A percentile compares a stretch with the other conserved stretches of the same genome.
These are phyloP conservation scores for Caenorhabditis uteleia DNA, from an alignment of 2,888 invertebrate species.

Conservation along the genomic window DNA sequence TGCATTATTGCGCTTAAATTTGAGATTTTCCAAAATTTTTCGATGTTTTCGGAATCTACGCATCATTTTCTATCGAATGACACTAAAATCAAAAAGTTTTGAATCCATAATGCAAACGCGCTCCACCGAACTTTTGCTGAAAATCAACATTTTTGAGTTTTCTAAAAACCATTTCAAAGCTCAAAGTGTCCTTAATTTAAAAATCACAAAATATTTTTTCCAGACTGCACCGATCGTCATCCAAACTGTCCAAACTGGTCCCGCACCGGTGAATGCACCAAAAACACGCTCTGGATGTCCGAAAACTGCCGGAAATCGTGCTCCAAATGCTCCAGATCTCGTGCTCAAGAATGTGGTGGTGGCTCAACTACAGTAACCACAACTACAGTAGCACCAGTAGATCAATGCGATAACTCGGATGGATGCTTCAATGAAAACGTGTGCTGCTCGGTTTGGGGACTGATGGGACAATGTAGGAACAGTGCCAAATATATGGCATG, in stretches of 20 bases:
- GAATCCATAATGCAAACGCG: too few relatives aligned
- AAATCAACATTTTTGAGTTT: not conserved
- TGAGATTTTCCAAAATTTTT: too few relatives aligned
- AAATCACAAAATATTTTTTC: too few relatives aligned
- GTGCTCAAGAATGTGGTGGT: slow-evolving; percentile 54
- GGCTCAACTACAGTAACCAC: slow-evolving; percentile 15
- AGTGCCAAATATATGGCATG: slow-evolving; percentile 65
- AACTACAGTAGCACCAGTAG: slow-evolving; percentile 22
- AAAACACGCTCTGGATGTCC: slow-evolving; percentile 63
- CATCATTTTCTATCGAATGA: too few relatives aligned
- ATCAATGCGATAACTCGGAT: slow-evolving; percentile 49
- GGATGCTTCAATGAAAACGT: slow-evolving; percentile 67
- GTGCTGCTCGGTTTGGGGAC: slow-evolving; percentile 60
- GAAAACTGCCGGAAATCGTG: slow-evolving; percentile 63
- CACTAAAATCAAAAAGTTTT: too few relatives aligned
- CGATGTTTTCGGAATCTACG: too few relatives aligned
- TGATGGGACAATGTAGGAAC: slow-evolving; percentile 45
- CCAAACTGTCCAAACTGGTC: slow-evolving; percentile 58
- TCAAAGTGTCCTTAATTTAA: not conserved
- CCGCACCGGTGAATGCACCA: slow-evolving; percentile 56
- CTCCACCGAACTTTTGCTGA: too few relatives aligned
- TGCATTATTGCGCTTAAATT: too few relatives aligned
- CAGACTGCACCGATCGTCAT: slow-evolving; percentile 64
- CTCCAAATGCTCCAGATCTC: slow-evolving; percentile 46
- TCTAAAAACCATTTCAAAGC: not conserved